Evolutionary conservation across 2,113 vertebrate species (phyloP).

Genomic region (Macroglossus sobrinus): DNA sequence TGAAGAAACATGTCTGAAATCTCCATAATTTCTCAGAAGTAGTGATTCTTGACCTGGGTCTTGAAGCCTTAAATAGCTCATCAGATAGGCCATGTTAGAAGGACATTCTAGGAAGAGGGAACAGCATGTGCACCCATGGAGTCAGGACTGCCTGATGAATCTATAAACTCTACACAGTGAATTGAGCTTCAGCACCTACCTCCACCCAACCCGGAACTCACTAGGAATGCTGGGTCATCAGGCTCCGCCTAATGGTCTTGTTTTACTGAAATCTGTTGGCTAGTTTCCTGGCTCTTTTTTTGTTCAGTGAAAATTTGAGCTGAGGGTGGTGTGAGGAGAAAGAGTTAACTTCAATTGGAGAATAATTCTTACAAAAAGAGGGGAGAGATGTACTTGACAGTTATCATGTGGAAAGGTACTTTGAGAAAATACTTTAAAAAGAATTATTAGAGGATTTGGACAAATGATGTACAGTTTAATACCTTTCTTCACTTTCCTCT

Average conservation of each 20-base stretch:
- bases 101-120: not conserved
- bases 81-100: not conserved
- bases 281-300: not conserved
- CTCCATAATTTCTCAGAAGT: not conserved
- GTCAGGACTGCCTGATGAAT: not conserved
- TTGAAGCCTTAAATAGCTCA: not conserved
- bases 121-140: accelerated
- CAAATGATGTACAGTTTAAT: not conserved
- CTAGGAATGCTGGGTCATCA: not conserved
- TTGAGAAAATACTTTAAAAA: not conserved
- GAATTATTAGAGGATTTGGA: not conserved
- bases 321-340: not conserved
- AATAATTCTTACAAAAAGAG: not conserved
- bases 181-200: too few relatives aligned
- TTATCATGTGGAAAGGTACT: not conserved
- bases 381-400: not conserved
- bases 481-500: not conserved
- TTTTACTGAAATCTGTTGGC: not conserved
- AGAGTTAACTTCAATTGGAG: not conserved
- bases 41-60: not conserved
- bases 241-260: not conserved
- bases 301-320: not conserved
- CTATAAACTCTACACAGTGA: not conserved
- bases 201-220: not conserved
- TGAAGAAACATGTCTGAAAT: not conserved